phyloP scores from a whole-genome alignment of 2,888 invertebrate species.

The Schrankia costaestrigalis region DNA sequence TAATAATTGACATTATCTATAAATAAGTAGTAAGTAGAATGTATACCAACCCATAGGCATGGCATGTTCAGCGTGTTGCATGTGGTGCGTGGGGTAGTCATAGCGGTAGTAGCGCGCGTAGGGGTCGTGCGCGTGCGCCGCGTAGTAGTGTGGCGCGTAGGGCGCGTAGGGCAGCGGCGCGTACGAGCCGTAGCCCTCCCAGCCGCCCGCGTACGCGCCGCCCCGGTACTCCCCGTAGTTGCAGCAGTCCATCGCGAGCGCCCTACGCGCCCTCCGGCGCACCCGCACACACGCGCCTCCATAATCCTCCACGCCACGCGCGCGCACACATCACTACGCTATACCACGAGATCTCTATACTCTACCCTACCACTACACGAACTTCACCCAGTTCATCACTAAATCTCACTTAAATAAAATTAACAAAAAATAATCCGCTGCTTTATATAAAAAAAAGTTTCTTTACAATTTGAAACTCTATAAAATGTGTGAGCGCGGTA shows the following conservation, averaged over 20 bases:
- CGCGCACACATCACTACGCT: constrained; percentile 54
- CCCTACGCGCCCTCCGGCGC: constrained; percentile 61
- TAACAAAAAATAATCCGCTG: not conserved
- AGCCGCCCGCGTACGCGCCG: constrained; percentile 47
- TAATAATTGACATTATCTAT: too few relatives aligned
- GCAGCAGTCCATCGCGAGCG: too few relatives aligned
- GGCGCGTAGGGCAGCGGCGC: constrained; percentile 52
- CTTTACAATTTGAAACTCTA: constrained; percentile 17
- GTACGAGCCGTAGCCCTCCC: constrained; percentile 59
- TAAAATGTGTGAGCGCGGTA: constrained; percentile 26
- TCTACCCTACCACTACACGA: constrained; percentile 26
- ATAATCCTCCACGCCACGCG: constrained; percentile 52
- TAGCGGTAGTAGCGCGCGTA: constrained; percentile 73
- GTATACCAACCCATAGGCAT: constrained; percentile 68
- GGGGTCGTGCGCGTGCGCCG: constrained; percentile 68
- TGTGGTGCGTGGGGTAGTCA: constrained; percentile 66
- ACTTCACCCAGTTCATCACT: constrained; percentile 25
- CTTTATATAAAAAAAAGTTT: constrained; percentile 12
- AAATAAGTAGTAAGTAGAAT: not conserved
- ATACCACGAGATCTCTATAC: too few relatives aligned
- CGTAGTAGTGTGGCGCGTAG: constrained; percentile 55
- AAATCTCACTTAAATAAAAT: not conserved
- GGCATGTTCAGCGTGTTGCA: constrained; percentile 67
- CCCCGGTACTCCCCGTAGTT: constrained; percentile 57
- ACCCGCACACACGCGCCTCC: constrained; percentile 41